phyloP scores from a whole-genome alignment of 2,113 vertebrate species.

The Centropristis striata region DNA sequence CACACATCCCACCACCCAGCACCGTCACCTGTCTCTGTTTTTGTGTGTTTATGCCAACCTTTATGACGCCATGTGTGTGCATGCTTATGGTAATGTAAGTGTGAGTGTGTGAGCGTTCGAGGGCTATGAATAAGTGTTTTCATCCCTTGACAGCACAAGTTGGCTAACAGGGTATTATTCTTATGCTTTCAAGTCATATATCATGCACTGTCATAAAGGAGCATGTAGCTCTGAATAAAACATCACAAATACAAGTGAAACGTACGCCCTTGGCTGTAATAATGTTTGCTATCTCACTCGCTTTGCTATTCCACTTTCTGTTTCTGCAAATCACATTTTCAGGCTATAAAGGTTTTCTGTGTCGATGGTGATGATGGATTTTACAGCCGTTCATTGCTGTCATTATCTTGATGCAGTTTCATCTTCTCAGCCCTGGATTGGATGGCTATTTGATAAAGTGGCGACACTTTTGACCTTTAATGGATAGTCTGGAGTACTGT shows the following conservation, averaged over 20 bases:
- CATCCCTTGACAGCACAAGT: conserved; percentile 45
- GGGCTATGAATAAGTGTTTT: conserved; percentile 33
- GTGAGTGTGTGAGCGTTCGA: neutral
- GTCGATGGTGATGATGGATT: conserved; percentile 53
- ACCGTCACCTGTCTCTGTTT: conserved; percentile 45
- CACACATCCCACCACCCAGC: conserved; percentile 42
- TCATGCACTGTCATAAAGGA: conserved; percentile 36
- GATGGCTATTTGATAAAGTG: neutral
- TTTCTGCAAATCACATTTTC: conserved; percentile 39
- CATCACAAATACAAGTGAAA: conserved; percentile 13
- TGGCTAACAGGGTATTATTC: conserved; percentile 44
- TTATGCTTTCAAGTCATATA: conserved; percentile 36
- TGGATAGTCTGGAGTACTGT: conserved; percentile 15
- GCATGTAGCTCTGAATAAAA: conserved; percentile 63
- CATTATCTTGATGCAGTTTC: conserved; percentile 37
- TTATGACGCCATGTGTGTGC: neutral
- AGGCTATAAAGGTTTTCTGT: conserved; percentile 11
- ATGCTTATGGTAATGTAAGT: conserved; percentile 1
- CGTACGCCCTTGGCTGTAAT: conserved; percentile 14
- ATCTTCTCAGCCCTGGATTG: conserved; percentile 42
- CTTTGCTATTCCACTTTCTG: conserved; percentile 13
- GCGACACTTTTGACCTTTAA: conserved; percentile 54
- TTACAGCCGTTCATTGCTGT: conserved; percentile 38
- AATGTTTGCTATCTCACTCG: neutral
- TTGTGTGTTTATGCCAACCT: conserved; percentile 26